These are phyloP conservation scores for Muraenolepis orangiensis DNA, from an alignment of 2,797 vertebrate genomes.

Conservation along the genomic window DNA sequence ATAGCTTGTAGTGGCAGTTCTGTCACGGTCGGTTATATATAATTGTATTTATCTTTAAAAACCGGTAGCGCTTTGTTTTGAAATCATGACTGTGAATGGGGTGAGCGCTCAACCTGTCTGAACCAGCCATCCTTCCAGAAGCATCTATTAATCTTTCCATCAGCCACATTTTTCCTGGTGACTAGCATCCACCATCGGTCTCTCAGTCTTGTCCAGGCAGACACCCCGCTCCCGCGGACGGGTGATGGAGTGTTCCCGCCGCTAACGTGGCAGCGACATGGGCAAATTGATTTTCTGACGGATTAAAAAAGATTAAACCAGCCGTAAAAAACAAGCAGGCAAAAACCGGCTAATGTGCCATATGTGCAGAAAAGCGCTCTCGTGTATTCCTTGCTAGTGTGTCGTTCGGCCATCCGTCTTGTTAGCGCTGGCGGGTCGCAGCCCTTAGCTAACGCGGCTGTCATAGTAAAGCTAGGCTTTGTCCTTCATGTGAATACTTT, in stretches of 20 bases:
- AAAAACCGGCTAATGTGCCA: conserved; percentile 75
- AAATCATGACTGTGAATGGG: not conserved
- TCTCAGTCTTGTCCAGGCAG: conserved; percentile 56
- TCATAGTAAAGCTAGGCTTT: conserved; percentile 49
- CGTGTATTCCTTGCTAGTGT: conserved; percentile 71
- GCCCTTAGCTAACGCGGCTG: conserved; percentile 56
- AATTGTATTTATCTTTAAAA: not conserved
- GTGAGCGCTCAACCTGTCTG: not conserved
- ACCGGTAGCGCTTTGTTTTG: not conserved
- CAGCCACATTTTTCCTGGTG: conserved; percentile 52
- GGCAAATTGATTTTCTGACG: conserved; percentile 80
- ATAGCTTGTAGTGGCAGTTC: not conserved
- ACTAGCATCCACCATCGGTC: conserved; percentile 64
- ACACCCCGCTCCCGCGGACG: conserved; percentile 62
- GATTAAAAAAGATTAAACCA: conserved; percentile 81
- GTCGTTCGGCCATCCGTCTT: conserved; percentile 68
- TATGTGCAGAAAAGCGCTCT: conserved; percentile 73
- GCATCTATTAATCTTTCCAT: conserved; percentile 58
- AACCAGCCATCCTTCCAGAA: conserved; percentile 24
- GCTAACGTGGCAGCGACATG: conserved; percentile 74
- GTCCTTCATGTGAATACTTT: conserved; percentile 48
- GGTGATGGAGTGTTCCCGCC: conserved; percentile 73
- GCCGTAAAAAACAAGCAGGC: conserved; percentile 77
- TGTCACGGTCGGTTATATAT: not conserved
- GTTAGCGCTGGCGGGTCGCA: conserved; percentile 64